phyloP scores from a whole-genome alignment of 2,888 invertebrate genomes.

The Trissonchulus latispiculum region DNA sequence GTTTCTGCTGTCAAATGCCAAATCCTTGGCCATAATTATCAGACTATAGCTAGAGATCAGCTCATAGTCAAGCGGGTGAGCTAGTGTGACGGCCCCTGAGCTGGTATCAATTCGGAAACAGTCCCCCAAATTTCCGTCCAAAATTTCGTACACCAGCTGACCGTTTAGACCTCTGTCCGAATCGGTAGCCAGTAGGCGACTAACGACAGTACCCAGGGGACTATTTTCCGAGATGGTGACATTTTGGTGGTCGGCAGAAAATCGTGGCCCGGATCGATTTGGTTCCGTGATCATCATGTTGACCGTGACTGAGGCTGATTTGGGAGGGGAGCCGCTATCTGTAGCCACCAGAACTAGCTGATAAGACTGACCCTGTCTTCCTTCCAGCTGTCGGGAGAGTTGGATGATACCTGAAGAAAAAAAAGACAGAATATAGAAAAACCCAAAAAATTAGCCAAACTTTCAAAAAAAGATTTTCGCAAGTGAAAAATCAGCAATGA shows the following conservation, averaged over 20 bases:
- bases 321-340: not conserved
- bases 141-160: constrained; percentile 62
- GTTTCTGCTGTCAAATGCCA: constrained; percentile 66
- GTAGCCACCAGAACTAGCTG: not conserved
- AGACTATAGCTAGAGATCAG: constrained; percentile 68
- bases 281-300: constrained; percentile 71
- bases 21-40: constrained; percentile 74
- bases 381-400: not conserved
- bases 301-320: not conserved
- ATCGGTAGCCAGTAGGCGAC: constrained; percentile 73
- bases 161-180: constrained; percentile 77
- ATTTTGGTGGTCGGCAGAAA: constrained; percentile 69
- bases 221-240: constrained; percentile 84
- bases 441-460: too few relatives aligned
- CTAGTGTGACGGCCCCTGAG: constrained; percentile 68
- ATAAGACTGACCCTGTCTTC: not conserved
- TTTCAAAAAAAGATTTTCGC: too few relatives aligned
- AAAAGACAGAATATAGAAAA: too few relatives aligned
- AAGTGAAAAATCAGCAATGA: too few relatives aligned
- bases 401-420: not conserved
- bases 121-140: not conserved
- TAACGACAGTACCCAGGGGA: constrained; percentile 68
- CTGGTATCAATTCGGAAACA: constrained; percentile 63
- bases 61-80: constrained; percentile 73
- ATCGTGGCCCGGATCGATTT: constrained; percentile 67